Base-by-base conservation (phyloP, 2,888 invertebrate genomes). In the Drosophila leonis region DNA sequence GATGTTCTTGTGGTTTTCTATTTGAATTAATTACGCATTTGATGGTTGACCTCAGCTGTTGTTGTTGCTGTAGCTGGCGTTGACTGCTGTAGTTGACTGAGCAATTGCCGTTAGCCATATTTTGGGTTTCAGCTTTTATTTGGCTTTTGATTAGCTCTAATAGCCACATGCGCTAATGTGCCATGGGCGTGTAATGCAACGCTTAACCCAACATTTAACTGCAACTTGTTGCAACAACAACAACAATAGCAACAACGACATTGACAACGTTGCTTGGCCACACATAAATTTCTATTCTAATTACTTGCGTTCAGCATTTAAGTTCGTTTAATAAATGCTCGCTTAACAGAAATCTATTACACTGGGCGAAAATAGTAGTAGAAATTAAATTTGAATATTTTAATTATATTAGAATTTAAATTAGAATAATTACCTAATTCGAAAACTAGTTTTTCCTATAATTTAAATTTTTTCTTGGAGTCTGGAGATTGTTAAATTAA, bases 71-170 rank as follows among this genome's bases (percentile, higher is more conserved):
- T 55, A 64, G 59, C 33, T 51, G 31, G n/a, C 29, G 18, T 41
- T 67, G 54, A 18, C 48, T 65, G 39, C 49, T 59, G 55, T 31
- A 59, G 71, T 29, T 68, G 62, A n/a, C 37, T 63, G 48, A 49
- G 67, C 74, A 67, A 63, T 67, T 60, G 60, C 27, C 52, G 51
- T 41, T 49, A 37, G 60, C 71, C 67, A 75, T 82, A 82, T 84
- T 72, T 80, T 65, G 76, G 75, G 57, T 64, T 71, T 61, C 55
- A 60, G 66, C 61, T 71, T 87, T 89, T 89, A 87, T 86, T 86
- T 82, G 82, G 76, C 82, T 80, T 86, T 86, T 89, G 90, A 86
- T 86, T 89, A 84, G 88, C 80, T 85, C 65, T 78, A 88, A 89
- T 87, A 75, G 88, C 76, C 57, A 55, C 68, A 75, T 13, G 18